Evolutionary conservation across 2,888 invertebrate species (phyloP).

Genomic region (Gortyna flavago): DNA sequence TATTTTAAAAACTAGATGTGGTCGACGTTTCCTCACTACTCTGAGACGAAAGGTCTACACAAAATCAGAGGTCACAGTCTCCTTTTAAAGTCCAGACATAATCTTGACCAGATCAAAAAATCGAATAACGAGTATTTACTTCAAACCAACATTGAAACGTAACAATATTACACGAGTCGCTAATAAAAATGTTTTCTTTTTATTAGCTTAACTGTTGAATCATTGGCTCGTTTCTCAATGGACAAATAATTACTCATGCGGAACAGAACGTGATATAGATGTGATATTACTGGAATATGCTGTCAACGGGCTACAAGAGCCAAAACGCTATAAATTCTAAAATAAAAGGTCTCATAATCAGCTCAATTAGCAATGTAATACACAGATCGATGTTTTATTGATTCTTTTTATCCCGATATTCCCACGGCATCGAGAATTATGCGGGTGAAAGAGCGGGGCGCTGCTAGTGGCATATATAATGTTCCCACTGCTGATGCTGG

Average conservation of each 20-base stretch:
- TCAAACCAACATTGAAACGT: conserved; percentile 16
- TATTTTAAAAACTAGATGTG: not conserved
- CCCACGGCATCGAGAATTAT: no score
- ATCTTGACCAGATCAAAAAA: no score
- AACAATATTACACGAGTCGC: conserved; percentile 12
- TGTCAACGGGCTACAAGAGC: not conserved
- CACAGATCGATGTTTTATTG: no score
- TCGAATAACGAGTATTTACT: not conserved
- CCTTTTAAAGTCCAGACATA: not conserved
- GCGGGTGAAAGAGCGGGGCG: no score
- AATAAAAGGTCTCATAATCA: not conserved
- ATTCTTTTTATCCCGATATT: no score
- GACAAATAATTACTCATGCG: conserved; percentile 41
- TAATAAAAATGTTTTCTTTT: conserved; percentile 55
- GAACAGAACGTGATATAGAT: conserved; percentile 10
- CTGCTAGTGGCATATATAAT: no score
- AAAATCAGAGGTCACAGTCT: not conserved
- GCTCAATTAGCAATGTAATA: not conserved
- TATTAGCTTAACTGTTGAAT: conserved; percentile 69
- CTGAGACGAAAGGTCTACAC: not conserved
- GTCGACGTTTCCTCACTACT: not conserved
- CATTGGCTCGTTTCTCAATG: conserved; percentile 56
- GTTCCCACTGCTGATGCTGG: no score
- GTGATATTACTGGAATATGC: conserved; percentile 6
- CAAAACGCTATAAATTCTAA: not conserved